Evolutionary conservation across 2,113 vertebrate species (phyloP).

Genomic region (Motacilla tschutschensis): DNA sequence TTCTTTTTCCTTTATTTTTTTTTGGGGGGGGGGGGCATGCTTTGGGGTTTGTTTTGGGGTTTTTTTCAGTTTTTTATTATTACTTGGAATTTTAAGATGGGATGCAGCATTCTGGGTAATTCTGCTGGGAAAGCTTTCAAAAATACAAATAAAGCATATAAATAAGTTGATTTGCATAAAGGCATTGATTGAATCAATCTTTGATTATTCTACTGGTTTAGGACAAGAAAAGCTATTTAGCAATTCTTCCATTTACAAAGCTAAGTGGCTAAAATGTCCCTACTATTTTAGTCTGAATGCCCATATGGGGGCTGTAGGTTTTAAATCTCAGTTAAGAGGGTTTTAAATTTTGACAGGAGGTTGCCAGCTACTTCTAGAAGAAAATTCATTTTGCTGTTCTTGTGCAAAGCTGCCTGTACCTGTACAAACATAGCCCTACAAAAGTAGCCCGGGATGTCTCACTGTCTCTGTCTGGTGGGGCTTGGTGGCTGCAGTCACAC

Average conservation of each 20-base stretch:
- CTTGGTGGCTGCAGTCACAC: background rate
- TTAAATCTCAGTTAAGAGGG: background rate
- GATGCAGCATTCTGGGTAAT: background rate
- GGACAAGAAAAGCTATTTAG: background rate
- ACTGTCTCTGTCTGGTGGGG: background rate
- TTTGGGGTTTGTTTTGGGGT: fast-evolving
- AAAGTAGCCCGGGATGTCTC: background rate
- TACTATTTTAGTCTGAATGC: background rate
- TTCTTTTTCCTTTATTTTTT: no score
- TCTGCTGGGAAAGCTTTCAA: background rate
- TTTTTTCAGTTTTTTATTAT: background rate
- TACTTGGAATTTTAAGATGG: background rate
- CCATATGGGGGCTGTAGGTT: background rate
- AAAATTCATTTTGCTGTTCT: background rate
- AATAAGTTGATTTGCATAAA: background rate
- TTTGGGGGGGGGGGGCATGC: no score
- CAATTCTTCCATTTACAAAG: background rate
- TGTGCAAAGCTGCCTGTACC: background rate
- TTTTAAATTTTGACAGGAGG: background rate
- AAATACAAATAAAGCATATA: background rate
- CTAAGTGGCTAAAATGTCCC: background rate
- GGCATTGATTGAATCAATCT: background rate
- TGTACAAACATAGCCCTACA: background rate
- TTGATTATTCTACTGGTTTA: background rate
- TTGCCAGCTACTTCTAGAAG: background rate